Evolutionary conservation across 2,113 vertebrate species (phyloP), one percentile per base, ranked within the genome.

Genomic region (Pongo abelii): DNA sequence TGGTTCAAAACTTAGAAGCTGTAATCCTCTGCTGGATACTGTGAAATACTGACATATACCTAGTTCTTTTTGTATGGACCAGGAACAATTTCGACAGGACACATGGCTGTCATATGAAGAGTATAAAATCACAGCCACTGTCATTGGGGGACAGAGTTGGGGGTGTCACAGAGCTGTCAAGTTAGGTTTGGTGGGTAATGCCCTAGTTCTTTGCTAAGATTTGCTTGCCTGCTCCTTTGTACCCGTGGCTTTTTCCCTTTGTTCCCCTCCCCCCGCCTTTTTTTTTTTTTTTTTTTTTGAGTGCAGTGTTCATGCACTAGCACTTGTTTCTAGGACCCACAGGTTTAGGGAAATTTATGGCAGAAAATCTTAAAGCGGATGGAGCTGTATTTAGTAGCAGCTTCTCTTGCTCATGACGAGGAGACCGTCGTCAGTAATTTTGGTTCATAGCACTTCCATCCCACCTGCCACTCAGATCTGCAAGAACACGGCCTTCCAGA

Each of bases 131-230:
- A 69, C 40, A 67, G 1, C 67, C 40, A 17, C 46, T 2, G 35
- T 16, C 23, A 7, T 30, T 2, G 32, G 35, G n/a, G 79, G 4
- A 11, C 12, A 30, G 1, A n/a, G 7, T 27, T 2, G 13, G 22
- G 2, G n/a, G 20, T 0, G 38, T 38, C 7, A 6, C 30, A 6
- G 38, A 30, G 46, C 72, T 57, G 55, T 50, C 30, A 8, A 0
- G 1, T 14, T 25, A 1, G 0, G 38, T 38, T 32, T 35, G 2
- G 3, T 50, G 32, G 57, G 48, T 3, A 35, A 3, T 5, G 13
- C 20, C 40, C 27, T 12, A 5, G 69, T 16, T 74, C 77, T 67
- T 46, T 7, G 80, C 14, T 17, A 0, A 2, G 2, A 1, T 17
- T 35, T 9, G 77, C 67, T 78, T 46, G 57, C 67, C 75, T 30